A percentile compares a stretch with the other conserved stretches of the same genome.
These are phyloP conservation scores for Sarcophaga rosellei DNA, from an alignment of 2,888 invertebrate species.

Conservation along the genomic window DNA sequence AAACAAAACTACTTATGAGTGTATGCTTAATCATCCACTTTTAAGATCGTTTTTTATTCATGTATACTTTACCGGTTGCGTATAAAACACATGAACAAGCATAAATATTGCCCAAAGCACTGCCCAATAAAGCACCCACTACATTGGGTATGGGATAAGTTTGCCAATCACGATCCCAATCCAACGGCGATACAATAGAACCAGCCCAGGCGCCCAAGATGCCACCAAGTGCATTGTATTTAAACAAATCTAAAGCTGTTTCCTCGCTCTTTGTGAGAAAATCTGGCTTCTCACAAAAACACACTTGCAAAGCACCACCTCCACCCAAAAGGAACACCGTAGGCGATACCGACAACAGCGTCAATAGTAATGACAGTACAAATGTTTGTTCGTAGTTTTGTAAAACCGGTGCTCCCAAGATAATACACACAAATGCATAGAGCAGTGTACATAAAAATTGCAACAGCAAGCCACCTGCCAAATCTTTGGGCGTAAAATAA, in stretches of 20 bases:
- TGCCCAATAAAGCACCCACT: slow-evolving; percentile 84
- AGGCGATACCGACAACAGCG: slow-evolving; percentile 79
- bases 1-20: background rate
- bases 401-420: slow-evolving; percentile 81
- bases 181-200: slow-evolving; percentile 90
- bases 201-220: slow-evolving; percentile 90
- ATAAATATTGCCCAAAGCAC: slow-evolving; percentile 82
- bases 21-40: background rate
- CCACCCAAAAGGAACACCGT: slow-evolving; percentile 79
- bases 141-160: slow-evolving; percentile 86
- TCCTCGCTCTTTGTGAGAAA: slow-evolving; percentile 79
- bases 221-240: slow-evolving; percentile 79
- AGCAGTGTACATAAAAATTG: slow-evolving; percentile 78
- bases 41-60: slow-evolving; percentile 76
- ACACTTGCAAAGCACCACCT: slow-evolving; percentile 79
- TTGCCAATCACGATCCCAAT: slow-evolving; percentile 95
- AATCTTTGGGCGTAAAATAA: slow-evolving; percentile 76
- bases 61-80: slow-evolving; percentile 77
- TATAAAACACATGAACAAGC: slow-evolving; percentile 79
- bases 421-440: slow-evolving; percentile 80
- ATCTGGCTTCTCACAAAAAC: slow-evolving; percentile 80
- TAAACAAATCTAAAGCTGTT: slow-evolving; percentile 79
- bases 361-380: slow-evolving; percentile 78
- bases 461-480: slow-evolving; percentile 76
- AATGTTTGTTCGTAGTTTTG: slow-evolving; percentile 81